Percentiles rank a stretch among this genome's conserved stretches.
phyloP scores from a whole-genome alignment of 2,888 invertebrate species.

The Reticulitermes lucifugus region DNA sequence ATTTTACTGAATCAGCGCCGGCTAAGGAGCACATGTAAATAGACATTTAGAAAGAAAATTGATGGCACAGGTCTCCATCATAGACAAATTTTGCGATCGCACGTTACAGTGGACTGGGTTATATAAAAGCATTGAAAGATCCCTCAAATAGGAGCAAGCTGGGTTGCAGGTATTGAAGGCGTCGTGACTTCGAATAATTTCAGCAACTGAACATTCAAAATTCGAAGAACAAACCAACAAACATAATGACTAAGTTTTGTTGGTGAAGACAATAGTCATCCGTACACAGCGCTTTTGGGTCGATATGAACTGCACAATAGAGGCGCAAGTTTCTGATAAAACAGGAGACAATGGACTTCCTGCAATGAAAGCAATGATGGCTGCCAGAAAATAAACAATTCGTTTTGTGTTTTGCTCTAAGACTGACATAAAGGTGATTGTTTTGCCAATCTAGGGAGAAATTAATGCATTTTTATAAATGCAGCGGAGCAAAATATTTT shows the following conservation, averaged over 20 bases:
- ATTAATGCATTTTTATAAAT: too few species aligned
- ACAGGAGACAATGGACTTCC: constrained; percentile 15
- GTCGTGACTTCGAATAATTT: constrained; percentile 10
- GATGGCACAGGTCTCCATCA: too few species aligned
- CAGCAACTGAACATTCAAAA: constrained; percentile 18
- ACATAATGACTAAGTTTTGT: constrained; percentile 17
- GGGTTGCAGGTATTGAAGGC: not conserved
- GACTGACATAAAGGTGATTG: too few species aligned
- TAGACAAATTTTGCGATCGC: too few species aligned
- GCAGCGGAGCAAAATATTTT: too few species aligned
- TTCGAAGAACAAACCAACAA: constrained; percentile 25
- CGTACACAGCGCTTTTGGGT: not conserved
- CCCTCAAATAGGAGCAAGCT: not conserved
- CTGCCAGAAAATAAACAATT: constrained; percentile 15
- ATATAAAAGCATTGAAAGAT: too few species aligned
- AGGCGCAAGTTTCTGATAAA: constrained; percentile 4
- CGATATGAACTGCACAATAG: not conserved
- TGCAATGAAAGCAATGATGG: constrained; percentile 23
- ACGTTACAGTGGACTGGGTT: too few species aligned
- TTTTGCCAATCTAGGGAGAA: too few species aligned
- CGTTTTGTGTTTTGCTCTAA: not conserved
- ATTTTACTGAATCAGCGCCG: too few species aligned
- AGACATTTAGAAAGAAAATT: too few species aligned
- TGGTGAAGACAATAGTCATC: not conserved
- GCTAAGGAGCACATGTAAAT: too few species aligned